A percentile compares a stretch with the other conserved stretches of the same genome.
These are phyloP conservation scores for Anagyrus pseudococci DNA, from an alignment of 2,888 invertebrate genomes.

Conservation along the genomic window DNA sequence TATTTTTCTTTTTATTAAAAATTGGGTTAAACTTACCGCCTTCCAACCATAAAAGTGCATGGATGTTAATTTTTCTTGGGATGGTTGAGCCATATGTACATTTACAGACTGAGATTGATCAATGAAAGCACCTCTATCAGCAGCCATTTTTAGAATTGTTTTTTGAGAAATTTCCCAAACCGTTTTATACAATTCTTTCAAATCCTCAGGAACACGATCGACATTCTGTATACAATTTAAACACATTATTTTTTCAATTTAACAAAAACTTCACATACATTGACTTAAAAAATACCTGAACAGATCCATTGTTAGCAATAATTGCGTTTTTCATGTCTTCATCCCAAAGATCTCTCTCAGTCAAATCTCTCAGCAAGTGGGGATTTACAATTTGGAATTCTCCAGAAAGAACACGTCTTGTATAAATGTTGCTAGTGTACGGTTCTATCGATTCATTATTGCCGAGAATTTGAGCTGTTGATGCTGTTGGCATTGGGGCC, in stretches of 20 bases:
- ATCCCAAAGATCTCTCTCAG: slow-evolving; percentile 90
- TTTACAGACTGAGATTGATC: slow-evolving; percentile 99
- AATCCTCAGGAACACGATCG: slow-evolving; percentile 80
- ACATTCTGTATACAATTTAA: slow-evolving; percentile 68
- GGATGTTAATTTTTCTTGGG: slow-evolving; percentile 91
- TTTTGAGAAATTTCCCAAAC: slow-evolving; percentile 98
- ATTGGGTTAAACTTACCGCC: slow-evolving; percentile 63
- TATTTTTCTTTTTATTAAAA: not conserved
- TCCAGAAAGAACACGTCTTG: slow-evolving; percentile 90
- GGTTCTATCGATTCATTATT: slow-evolving; percentile 99
- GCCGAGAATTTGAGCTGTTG: slow-evolving; percentile 98
- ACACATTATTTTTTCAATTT: not conserved
- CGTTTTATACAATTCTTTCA: slow-evolving; percentile 91
- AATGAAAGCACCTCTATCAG: slow-evolving; percentile 96
- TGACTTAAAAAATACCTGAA: not conserved
- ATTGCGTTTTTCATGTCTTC: slow-evolving; percentile 95
- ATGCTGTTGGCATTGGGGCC: slow-evolving; percentile 99
- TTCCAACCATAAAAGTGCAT: slow-evolving; percentile 99
- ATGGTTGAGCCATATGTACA: slow-evolving; percentile 94
- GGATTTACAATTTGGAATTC: slow-evolving; percentile 97
- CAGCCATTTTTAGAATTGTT: slow-evolving; percentile 93
- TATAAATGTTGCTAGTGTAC: slow-evolving; percentile 97
- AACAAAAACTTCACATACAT: slow-evolving; percentile 1
- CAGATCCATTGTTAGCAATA: slow-evolving; percentile 77
- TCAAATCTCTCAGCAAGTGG: slow-evolving; percentile 91